A percentile compares a stretch with the other conserved stretches of the same genome.
Evolutionary conservation across 2,113 vertebrate species (phyloP).

Genomic region (Mesoclemmys tuberculata): DNA sequence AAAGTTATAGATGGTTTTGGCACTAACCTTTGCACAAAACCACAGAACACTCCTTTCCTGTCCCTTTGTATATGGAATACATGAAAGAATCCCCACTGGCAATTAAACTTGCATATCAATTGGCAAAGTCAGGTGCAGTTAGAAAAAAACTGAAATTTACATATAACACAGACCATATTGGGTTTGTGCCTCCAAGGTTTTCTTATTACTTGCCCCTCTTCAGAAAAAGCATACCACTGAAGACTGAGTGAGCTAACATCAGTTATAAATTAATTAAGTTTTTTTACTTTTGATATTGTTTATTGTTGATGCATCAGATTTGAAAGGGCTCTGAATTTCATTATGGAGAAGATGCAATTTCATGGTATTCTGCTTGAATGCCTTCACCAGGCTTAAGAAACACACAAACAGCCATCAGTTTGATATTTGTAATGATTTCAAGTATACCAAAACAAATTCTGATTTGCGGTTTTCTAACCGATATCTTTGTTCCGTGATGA

Average conservation of each 20-base stretch:
- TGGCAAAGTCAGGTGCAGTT: neutral
- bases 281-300: slow-evolving; percentile 58
- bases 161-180: neutral
- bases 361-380: slow-evolving; percentile 67
- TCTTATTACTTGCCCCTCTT: neutral
- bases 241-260: slow-evolving; percentile 56
- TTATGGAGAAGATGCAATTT: slow-evolving; percentile 70
- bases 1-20: neutral
- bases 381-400: slow-evolving; percentile 66
- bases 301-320: slow-evolving; percentile 20
- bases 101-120: neutral
- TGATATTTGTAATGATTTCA: slow-evolving; percentile 74
- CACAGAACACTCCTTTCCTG: neutral
- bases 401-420: slow-evolving; percentile 61
- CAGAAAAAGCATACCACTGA: slow-evolving; percentile 23
- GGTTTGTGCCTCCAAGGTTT: neutral
- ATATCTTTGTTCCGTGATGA: slow-evolving; percentile 58
- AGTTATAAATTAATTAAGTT: slow-evolving; percentile 69
- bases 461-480: slow-evolving; percentile 61
- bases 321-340: slow-evolving; percentile 59
- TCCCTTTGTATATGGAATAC: neutral
- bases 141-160: slow-evolving; percentile 10
- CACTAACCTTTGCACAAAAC: neutral
- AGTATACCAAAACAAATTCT: slow-evolving; percentile 54
- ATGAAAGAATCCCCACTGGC: neutral